Conservation (phyloP, 2,888 invertebrate genomes). For the Drosophila prostipennis region DNA sequence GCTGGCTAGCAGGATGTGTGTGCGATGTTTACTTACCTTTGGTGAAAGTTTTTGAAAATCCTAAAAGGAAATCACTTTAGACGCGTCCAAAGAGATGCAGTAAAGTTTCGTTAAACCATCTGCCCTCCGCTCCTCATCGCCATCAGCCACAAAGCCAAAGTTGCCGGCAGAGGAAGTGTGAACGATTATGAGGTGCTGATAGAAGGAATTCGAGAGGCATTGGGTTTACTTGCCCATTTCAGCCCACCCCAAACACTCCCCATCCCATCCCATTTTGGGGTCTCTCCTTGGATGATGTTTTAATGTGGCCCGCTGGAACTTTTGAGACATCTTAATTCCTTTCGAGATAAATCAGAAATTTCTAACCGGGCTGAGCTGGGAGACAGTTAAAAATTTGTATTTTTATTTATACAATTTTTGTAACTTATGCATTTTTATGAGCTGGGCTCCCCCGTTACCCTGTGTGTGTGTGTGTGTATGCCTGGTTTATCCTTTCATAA, state of each 20-base stretch:
- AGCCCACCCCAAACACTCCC: too few species aligned
- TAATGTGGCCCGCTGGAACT: constrained; percentile 72
- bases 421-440: constrained; percentile 73
- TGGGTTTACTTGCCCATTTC: constrained; percentile 1
- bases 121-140: neutral
- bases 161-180: constrained; percentile 60
- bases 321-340: constrained; percentile 82
- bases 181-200: constrained; percentile 69
- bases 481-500: constrained; percentile 79
- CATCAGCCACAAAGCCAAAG: constrained; percentile 38
- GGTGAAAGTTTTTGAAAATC: constrained; percentile 80
- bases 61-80: constrained; percentile 82
- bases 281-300: constrained; percentile 44
- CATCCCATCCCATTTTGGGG: neutral
- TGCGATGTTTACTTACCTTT: constrained; percentile 65
- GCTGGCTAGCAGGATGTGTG: constrained; percentile 4
- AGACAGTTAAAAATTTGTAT: constrained; percentile 56
- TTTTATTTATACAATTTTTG: constrained; percentile 68
- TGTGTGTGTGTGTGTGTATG: constrained; percentile 20
- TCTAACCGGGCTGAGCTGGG: neutral
- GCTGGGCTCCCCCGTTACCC: constrained; percentile 13
- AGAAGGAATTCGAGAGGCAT: constrained; percentile 28
- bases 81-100: constrained; percentile 70
- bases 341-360: constrained; percentile 77
- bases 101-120: constrained; percentile 61